Evolutionary conservation across 2,888 invertebrate genomes (phyloP), one percentile per base, ranked within the genome.

Genomic region (Argyresthia albistria): DNA sequence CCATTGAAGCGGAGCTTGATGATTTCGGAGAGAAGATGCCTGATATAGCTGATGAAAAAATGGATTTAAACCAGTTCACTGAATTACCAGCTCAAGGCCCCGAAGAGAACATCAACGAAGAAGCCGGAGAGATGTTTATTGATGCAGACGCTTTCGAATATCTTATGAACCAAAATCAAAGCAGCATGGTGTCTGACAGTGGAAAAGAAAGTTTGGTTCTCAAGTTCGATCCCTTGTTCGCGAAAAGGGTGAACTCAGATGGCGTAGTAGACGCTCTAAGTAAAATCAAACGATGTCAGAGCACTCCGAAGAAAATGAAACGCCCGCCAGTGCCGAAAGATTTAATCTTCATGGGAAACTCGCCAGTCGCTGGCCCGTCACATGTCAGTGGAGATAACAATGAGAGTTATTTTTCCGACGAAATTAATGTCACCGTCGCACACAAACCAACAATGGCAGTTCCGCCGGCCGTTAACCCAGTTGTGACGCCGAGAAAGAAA

Each of bases 151-250:
- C 84, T 36, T 87, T 76, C 55, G 83, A 87, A 56, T 86, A 81
- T 56, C 67, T 87, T 8, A 59, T 87, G 16, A 87, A 84, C 60
- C 77, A 87, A 60, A 86, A 86, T 58, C 69, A 76, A 58, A 65
- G 64, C 46, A 78, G 76, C 60, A 64, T 74, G 8, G 76, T 82
- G 36, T 60, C 67, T 3, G 81, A 87, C 43, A 82, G 79, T 57
- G 87, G 86, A 4, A 87, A 84, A 70, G 87, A 87, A 65, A 87
- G 87, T 56, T 65, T 87, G 47, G 87, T 87, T 56, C 62, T 87
- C 6, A 87, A 87, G 60, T 87, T 87, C 56, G 87, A 87, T 63
- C 87, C 87, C 12, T 65, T 87, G 45, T 87, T 82, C 60, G 77
- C 86, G 7, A 78, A 77, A 58, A 70, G 76, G 60, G 66, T 80